Evolutionary conservation across 1,140 invertebrate genomes (phyloP).

Genomic region (Polyergus mexicanus): DNA sequence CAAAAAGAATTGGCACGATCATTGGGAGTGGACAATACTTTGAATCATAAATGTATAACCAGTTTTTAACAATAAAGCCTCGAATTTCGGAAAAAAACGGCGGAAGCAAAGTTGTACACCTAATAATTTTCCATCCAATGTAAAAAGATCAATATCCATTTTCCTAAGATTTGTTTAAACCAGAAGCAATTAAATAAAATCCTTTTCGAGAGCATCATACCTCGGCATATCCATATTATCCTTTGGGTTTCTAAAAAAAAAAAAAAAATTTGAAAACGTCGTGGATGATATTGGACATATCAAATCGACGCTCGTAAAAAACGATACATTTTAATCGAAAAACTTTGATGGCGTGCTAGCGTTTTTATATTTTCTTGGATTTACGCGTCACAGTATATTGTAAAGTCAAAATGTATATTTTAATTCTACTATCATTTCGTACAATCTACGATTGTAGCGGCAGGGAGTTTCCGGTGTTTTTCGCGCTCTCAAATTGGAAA

Average conservation of each 20-base stretch:
- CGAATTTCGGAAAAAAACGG: no score
- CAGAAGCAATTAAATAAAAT: not conserved
- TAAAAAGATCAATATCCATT: not conserved
- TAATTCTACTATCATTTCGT: conserved; percentile 11
- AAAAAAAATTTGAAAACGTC: conserved; percentile 1
- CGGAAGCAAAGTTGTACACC: no score
- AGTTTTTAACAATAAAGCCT: no score
- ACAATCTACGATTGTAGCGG: conserved; percentile 31
- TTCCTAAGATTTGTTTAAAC: not conserved
- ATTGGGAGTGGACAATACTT: no score
- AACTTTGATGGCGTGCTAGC: conserved; percentile 1
- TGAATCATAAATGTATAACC: no score
- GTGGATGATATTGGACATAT: not conserved
- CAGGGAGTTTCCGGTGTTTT: conserved; percentile 10
- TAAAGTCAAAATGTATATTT: conserved; percentile 3
- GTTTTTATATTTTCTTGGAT: not conserved
- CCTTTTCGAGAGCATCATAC: not conserved
- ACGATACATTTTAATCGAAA: conserved; percentile 28
- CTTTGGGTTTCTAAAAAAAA: not conserved
- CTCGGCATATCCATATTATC: not conserved
- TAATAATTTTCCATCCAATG: not conserved
- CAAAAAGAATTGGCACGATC: no score
- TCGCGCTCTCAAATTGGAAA: conserved; percentile 13
- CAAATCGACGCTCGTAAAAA: not conserved
- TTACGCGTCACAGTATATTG: not conserved